These are phyloP conservation scores for Ondatra zibethicus DNA, from an alignment of 2,113 vertebrate genomes.

Conservation along the genomic window DNA sequence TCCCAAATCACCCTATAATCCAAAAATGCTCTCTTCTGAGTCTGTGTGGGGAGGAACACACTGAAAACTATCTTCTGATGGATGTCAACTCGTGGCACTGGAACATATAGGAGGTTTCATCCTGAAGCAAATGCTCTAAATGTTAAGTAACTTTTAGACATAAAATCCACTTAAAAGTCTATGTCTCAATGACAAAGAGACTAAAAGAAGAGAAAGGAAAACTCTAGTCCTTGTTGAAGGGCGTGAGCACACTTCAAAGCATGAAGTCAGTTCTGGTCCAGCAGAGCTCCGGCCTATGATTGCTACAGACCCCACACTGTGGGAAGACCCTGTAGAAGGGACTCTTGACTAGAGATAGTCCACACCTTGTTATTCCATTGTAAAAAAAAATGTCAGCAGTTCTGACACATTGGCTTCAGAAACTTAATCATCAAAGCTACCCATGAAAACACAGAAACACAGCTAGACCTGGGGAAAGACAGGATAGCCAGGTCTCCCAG, in stretches of 20 bases:
- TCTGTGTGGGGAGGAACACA: background rate
- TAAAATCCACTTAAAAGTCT: background rate
- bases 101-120: background rate
- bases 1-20: background rate
- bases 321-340: background rate
- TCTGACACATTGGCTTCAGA: background rate
- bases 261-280: background rate
- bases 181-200: background rate
- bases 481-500: background rate
- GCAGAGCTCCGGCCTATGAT: rapidly evolving
- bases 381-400: background rate
- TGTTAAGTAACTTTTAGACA: background rate
- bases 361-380: rapidly evolving
- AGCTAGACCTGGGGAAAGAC: background rate
- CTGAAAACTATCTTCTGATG: background rate
- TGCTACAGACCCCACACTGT: background rate
- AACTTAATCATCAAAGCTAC: background rate
- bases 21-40: background rate
- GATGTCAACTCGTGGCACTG: background rate
- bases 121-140: background rate
- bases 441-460: background rate
- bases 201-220: too few species aligned
- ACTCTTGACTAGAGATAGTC: too few species aligned
- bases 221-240: background rate
- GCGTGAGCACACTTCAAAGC: background rate